Percentiles rank a stretch among this genome's conserved stretches.
These are phyloP conservation scores for Speoplatyrhinus poulsoni DNA, from an alignment of 2,113 vertebrate species.

Conservation along the genomic window DNA sequence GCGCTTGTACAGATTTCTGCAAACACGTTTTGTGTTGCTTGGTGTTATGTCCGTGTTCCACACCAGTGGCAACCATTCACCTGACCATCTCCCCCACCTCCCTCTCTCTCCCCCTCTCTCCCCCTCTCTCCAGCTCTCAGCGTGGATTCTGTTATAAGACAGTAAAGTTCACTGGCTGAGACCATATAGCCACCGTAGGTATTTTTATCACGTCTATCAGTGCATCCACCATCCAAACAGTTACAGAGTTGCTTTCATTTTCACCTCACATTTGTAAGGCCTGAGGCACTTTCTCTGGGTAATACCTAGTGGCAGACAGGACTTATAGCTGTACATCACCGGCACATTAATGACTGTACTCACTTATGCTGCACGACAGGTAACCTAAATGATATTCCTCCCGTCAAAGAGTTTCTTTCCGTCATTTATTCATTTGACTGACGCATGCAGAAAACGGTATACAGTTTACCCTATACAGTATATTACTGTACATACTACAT, in stretches of 20 bases:
- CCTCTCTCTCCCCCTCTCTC: slow-evolving; percentile 15
- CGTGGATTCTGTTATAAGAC: slow-evolving; percentile 49
- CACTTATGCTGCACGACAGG: slow-evolving; percentile 54
- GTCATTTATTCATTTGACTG: slow-evolving; percentile 6
- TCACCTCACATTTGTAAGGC: slow-evolving; percentile 65
- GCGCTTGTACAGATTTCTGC: not conserved
- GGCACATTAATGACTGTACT: slow-evolving; percentile 60
- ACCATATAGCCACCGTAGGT: slow-evolving; percentile 55
- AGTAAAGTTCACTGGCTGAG: slow-evolving; percentile 35
- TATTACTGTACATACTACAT: slow-evolving; percentile 45
- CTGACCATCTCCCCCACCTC: slow-evolving; percentile 55
- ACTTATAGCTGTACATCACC: slow-evolving; percentile 61
- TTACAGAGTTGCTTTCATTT: slow-evolving; percentile 68
- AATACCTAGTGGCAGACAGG: slow-evolving; percentile 63
- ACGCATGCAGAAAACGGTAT: slow-evolving; percentile 50
- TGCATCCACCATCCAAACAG: slow-evolving; percentile 58
- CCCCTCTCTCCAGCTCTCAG: not conserved
- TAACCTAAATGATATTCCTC: slow-evolving; percentile 58
- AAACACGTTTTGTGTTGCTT: slow-evolving; percentile 46
- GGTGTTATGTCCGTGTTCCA: slow-evolving; percentile 47
- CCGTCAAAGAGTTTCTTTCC: slow-evolving; percentile 48
- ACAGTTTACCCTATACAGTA: slow-evolving; percentile 56
- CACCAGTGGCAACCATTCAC: slow-evolving; percentile 46
- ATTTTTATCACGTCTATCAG: slow-evolving; percentile 67
- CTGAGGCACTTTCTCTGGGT: slow-evolving; percentile 59